Percentiles rank a stretch among this genome's conserved stretches.
phyloP scores from a whole-genome alignment of 1,140 invertebrate genomes.

The Formica selysi region DNA sequence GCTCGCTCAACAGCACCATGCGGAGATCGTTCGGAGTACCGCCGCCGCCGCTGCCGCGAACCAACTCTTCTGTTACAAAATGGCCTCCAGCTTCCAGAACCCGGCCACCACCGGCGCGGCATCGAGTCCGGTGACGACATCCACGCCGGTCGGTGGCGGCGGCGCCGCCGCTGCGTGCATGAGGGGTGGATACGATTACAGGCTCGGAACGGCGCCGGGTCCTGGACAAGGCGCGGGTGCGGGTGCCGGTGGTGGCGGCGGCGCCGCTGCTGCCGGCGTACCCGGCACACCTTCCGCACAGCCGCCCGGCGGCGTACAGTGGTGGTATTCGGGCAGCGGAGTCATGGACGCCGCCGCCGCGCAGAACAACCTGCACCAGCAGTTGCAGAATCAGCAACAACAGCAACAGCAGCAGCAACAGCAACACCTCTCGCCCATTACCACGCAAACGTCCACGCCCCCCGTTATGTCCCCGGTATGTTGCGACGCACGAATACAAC shows the following conservation, averaged over 20 bases:
- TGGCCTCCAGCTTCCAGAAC: constrained; percentile 93
- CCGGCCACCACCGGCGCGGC: constrained; percentile 87
- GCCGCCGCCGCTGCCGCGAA: constrained; percentile 87
- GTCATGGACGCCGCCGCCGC: constrained; percentile 86
- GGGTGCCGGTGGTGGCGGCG: constrained; percentile 75
- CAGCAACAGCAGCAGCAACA: constrained; percentile 86
- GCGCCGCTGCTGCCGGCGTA: constrained; percentile 85
- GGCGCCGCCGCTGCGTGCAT: constrained; percentile 77
- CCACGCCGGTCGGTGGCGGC: constrained; percentile 82
- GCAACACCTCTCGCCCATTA: constrained; percentile 85
- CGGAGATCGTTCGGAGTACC: constrained; percentile 86
- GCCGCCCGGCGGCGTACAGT: constrained; percentile 88
- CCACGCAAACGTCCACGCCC: constrained; percentile 84
- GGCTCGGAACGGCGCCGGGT: constrained; percentile 85
- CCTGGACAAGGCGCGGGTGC: constrained; percentile 72
- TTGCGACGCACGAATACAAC: constrained; percentile 69
- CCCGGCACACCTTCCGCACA: constrained; percentile 85
- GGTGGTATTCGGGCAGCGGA: constrained; percentile 88
- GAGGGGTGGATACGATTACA: constrained; percentile 88
- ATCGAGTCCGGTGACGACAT: constrained; percentile 85
- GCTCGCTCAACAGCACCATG: constrained; percentile 81
- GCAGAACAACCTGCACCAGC: constrained; percentile 87
- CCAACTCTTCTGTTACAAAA: constrained; percentile 93
- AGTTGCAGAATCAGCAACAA: constrained; percentile 84
- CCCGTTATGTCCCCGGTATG: constrained; percentile 85